Base-by-base conservation (phyloP, 1,140 invertebrate genomes). In the Drosophila ohnishii region DNA sequence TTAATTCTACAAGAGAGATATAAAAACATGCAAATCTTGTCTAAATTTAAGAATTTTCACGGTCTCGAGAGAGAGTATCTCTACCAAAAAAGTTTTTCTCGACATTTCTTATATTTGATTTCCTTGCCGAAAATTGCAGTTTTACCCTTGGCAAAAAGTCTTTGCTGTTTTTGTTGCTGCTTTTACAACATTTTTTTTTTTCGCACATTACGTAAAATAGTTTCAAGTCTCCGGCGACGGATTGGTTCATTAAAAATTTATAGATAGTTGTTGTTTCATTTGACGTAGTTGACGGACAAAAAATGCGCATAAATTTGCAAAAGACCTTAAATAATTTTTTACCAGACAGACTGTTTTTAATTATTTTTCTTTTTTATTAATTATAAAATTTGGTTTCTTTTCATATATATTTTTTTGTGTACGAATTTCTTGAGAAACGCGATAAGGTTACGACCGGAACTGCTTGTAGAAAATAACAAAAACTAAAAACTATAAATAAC, bases 31-130 rank as follows among this genome's bases (percentile, higher is more conserved):
- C 72, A 81, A 76, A 59, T 70, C 30, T 70, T 70, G 51, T 74
- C 81, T 85, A 85, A 86, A 81, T 74, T 86, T 85, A 85, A 85
- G 62, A 70, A 61, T 78, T 63, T 85, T 85, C 81, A 86, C 73
- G 81, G 81, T 85, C 81, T 69, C 60, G 22, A 32, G 50, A 53
- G 47, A 48, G 25, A 50, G 14, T 14, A 50, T 53, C 35, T 66
- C 63, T 70, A 57, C 50, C 70, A 75, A 83, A 56, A 56, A 78
- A 40, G 3, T 35, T 71, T 48, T 69, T 63, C 69, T 84, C 81
- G 77, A 70, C 56, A 60, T 62, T 77, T 64, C 69, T 69, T 50
- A 53, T 53, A 53, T 53, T 53, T 25, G 51, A 71, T 70, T 71
- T 71, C 65, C 62, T 69, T 14, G 48, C 30, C 58, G 58, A 50